phyloP scores from a whole-genome alignment of 2,888 invertebrate genomes.

The Acholoe squamosa region DNA sequence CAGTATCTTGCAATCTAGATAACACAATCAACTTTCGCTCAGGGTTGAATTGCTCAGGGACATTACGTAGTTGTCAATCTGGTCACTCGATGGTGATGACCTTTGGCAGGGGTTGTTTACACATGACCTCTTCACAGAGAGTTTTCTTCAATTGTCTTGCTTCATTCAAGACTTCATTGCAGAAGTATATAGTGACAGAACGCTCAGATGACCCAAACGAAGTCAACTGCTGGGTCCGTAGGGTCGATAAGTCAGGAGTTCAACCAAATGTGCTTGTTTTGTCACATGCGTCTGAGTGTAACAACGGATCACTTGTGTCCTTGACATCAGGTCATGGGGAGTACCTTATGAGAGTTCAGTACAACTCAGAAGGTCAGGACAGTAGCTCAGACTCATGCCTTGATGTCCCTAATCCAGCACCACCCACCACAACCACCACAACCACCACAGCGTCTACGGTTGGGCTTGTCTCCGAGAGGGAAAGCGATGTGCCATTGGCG shows the following conservation, averaged over 20 bases:
- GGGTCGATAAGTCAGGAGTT: neutral
- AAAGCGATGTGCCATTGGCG: neutral
- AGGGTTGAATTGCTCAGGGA: neutral
- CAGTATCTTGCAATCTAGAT: neutral
- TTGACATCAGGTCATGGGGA: neutral
- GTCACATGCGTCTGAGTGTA: neutral
- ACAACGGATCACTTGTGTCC: neutral
- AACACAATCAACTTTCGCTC: neutral
- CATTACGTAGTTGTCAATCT: neutral
- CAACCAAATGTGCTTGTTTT: neutral
- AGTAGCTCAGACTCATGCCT: conserved; percentile 7
- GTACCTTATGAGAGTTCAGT: neutral
- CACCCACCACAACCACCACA: neutral
- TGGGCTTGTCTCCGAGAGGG: neutral
- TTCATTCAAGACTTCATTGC: neutral
- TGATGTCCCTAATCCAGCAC: neutral
- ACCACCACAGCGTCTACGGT: neutral
- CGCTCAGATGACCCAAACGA: neutral
- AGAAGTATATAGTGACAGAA: conserved; percentile 40
- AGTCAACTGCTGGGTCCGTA: conserved; percentile 21
- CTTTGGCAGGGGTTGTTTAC: neutral
- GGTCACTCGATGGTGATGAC: conserved; percentile 41
- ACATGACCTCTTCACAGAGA: neutral
- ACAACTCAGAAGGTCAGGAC: neutral
- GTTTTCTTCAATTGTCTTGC: conserved; percentile 28